Conservation (phyloP, 1,140 invertebrate species). For the Lerema accius region DNA sequence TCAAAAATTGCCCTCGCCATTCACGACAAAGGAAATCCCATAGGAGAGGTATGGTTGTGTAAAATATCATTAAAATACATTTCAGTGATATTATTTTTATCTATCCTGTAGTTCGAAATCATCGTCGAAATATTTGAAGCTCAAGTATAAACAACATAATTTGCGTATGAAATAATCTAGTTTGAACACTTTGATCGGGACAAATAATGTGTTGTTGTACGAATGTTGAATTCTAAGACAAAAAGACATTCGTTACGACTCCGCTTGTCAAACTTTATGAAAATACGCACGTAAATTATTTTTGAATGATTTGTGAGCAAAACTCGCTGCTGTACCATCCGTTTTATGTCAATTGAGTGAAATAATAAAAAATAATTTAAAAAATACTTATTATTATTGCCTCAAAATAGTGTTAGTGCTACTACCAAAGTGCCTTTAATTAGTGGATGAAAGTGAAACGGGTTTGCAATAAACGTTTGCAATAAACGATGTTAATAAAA, state of each 20-base stretch:
- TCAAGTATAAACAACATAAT: constrained; percentile 2
- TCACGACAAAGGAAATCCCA: no score
- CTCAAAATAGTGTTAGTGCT: background rate
- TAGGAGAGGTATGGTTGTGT: no score
- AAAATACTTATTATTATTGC: background rate
- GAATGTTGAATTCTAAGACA: constrained; percentile 6
- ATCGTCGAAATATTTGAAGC: background rate
- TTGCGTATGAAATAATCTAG: background rate
- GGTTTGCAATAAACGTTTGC: no score
- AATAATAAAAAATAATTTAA: no score
- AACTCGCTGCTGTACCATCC: no score
- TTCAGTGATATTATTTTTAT: constrained; percentile 1
- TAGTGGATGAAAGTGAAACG: no score
- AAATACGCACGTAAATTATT: background rate
- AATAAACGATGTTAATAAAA: no score
- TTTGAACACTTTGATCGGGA: background rate
- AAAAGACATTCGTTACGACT: constrained; percentile 15
- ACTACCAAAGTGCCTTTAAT: no score
- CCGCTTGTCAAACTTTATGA: constrained; percentile 11
- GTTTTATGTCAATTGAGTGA: no score
- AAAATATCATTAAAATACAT: no score
- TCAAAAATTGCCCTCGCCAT: no score
- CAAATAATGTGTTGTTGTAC: background rate
- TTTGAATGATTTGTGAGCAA: constrained; percentile 5
- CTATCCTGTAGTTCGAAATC: background rate